Percentiles rank a stretch among this genome's conserved stretches.
These are phyloP conservation scores for Hapalemur alaotrensis DNA, from an alignment of 2,797 vertebrate species.

Conservation along the genomic window DNA sequence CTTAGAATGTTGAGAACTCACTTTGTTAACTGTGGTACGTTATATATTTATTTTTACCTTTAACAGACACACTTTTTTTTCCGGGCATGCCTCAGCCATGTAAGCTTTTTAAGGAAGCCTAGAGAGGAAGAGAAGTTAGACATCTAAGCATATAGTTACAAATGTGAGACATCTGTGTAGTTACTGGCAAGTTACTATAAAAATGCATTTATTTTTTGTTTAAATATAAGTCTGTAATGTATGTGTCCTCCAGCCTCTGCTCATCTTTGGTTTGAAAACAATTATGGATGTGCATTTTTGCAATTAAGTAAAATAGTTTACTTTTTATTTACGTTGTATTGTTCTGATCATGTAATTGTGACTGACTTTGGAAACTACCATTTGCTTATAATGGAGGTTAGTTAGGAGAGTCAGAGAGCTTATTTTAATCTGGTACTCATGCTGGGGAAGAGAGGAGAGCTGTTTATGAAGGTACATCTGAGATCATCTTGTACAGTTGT, in stretches of 20 bases:
- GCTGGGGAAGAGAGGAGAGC: not conserved
- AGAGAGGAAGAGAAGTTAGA: not conserved
- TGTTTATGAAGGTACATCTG: not conserved
- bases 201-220: not conserved
- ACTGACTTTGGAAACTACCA: slow-evolving; percentile 28
- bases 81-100: not conserved
- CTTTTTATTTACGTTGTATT: slow-evolving; percentile 16
- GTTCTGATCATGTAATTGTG: not conserved
- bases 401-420: not conserved
- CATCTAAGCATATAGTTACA: not conserved
- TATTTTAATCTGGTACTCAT: not conserved
- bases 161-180: not conserved
- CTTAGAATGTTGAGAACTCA: slow-evolving; percentile 23
- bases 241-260: not conserved
- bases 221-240: not conserved
- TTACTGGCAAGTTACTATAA: not conserved
- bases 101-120: not conserved
- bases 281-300: not conserved
- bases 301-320: not conserved
- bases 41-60: slow-evolving; percentile 41
- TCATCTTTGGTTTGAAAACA: slow-evolving; percentile 16
- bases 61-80: not conserved
- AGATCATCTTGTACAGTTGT: not conserved
- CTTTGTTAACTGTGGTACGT: slow-evolving; percentile 12
- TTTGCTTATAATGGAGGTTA: slow-evolving; percentile 27